A percentile compares a stretch with the other conserved stretches of the same genome.
Conservation (phyloP, 2,113 vertebrate genomes). For the Larimichthys crocea region DNA sequence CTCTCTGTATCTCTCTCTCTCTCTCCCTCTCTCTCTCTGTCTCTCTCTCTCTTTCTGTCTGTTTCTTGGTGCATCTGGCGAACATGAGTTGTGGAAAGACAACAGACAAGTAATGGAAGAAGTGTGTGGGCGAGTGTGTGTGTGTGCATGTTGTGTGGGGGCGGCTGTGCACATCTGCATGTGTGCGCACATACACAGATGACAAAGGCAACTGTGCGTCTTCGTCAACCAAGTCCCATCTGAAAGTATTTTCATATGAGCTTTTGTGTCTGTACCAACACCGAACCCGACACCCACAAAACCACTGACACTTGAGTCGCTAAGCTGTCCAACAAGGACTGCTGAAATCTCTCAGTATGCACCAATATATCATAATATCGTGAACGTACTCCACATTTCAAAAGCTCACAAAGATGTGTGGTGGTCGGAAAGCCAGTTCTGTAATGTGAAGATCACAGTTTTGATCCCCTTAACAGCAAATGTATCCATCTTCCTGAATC, state of each 20-base stretch:
- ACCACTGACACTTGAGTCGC: constrained; percentile 53
- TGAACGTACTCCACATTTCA: background rate
- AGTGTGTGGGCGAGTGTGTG: constrained; percentile 46
- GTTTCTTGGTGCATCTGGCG: constrained; percentile 62
- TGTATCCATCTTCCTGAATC: constrained; percentile 12
- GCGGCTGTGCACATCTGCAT: constrained; percentile 50
- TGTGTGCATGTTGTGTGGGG: constrained; percentile 22
- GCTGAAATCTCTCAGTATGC: constrained; percentile 33
- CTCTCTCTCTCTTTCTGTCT: constrained; percentile 36
- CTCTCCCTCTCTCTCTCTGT: constrained; percentile 19
- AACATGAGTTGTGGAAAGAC: constrained; percentile 67
- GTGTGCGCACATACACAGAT: constrained; percentile 39
- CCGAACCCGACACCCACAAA: constrained; percentile 51
- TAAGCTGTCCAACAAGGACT: constrained; percentile 27
- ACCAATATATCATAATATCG: constrained; percentile 17
- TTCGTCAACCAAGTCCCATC: constrained; percentile 53
- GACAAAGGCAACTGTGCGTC: constrained; percentile 59
- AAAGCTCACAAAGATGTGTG: constrained; percentile 3
- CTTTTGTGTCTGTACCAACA: constrained; percentile 36
- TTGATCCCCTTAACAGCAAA: background rate
- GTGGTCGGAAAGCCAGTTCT: background rate
- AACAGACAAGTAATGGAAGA: constrained; percentile 65
- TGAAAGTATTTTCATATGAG: constrained; percentile 50
- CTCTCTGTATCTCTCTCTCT: background rate
- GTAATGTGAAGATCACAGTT: constrained; percentile 3